Conservation (phyloP, 2,797 vertebrate genomes). For the Dipus sagitta region DNA sequence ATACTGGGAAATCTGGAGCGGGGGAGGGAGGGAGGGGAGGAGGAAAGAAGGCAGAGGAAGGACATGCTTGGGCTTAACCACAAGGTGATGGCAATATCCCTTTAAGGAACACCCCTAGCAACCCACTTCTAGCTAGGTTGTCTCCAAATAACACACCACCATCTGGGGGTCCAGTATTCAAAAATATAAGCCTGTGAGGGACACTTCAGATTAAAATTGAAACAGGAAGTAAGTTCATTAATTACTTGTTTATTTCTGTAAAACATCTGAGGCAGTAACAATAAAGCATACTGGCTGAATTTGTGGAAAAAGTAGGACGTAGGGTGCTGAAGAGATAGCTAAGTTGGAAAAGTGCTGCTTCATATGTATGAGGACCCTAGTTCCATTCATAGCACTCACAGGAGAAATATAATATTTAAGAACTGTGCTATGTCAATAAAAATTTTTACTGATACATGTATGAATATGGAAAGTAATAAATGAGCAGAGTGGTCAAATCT, state of each 20-base stretch:
- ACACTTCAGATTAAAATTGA: not conserved
- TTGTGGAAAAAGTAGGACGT: not conserved
- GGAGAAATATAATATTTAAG: not conserved
- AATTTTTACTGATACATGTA: not conserved
- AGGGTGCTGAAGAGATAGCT: no score
- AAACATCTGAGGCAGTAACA: conserved; percentile 20
- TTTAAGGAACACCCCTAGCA: no score
- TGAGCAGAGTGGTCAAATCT: not conserved
- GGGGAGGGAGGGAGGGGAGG: not conserved
- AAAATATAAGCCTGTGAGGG: not conserved
- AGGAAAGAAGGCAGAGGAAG: not conserved
- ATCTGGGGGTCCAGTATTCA: not conserved
- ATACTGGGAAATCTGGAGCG: no score
- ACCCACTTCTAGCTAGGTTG: not conserved
- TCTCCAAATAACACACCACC: no score
- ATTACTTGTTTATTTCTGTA: not conserved
- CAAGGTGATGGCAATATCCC: not conserved
- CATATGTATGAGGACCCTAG: no score
- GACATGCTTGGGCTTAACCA: not conserved
- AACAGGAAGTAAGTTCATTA: conserved; percentile 9
- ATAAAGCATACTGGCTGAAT: not conserved
- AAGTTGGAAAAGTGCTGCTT: no score
- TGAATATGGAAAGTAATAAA: conserved; percentile 37
- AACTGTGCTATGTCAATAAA: not conserved
- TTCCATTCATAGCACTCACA: no score